phyloP scores from a whole-genome alignment of 2,113 vertebrate genomes.

The Aegithalos caudatus region DNA sequence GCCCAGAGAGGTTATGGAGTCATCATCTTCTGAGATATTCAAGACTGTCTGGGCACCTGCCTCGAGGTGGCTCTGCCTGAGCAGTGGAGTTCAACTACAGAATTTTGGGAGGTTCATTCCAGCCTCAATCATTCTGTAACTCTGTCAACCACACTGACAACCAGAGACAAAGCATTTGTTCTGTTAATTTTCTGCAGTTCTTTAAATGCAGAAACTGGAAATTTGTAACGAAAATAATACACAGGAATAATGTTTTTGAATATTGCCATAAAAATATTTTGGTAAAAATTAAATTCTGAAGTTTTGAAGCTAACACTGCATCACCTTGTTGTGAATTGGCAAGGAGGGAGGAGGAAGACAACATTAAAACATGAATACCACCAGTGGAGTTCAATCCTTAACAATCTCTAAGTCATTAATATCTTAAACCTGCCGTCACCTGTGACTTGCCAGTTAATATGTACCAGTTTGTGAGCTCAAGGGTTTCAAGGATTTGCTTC shows the following conservation, averaged over 20 bases:
- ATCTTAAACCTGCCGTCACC: background rate
- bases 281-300: background rate
- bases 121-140: background rate
- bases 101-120: fast-evolving
- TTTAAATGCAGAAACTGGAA: background rate
- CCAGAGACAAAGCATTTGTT: background rate
- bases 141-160: background rate
- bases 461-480: background rate
- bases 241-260: background rate
- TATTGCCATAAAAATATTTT: background rate
- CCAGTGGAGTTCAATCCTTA: fast-evolving
- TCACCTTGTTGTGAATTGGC: background rate
- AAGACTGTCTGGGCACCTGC: background rate
- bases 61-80: background rate
- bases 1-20: background rate
- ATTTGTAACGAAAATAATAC: background rate
- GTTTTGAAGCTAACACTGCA: background rate
- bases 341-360: background rate
- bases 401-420: background rate
- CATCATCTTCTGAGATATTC: background rate
- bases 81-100: background rate
- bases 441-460: background rate
- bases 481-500: background rate
- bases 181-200: background rate
- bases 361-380: background rate